Percentiles rank a stretch among this genome's conserved stretches.
These are phyloP conservation scores for Alouatta caraya DNA, from an alignment of 2,797 vertebrate genomes.

Conservation along the genomic window DNA sequence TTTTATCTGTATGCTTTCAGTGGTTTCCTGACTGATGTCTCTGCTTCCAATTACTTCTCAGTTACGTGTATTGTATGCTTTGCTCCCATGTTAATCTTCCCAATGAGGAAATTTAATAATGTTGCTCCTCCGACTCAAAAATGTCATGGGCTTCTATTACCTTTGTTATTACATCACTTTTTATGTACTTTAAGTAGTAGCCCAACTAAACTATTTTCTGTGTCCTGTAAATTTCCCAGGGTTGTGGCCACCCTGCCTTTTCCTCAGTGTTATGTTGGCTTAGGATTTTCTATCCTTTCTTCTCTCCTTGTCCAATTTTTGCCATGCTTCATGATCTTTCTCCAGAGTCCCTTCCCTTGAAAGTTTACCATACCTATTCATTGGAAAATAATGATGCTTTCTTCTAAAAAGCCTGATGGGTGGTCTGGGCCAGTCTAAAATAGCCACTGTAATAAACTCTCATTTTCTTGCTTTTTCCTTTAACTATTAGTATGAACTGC, in stretches of 20 bases:
- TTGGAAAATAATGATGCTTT: background rate
- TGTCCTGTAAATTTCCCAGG: background rate
- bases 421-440: background rate
- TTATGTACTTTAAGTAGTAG: background rate
- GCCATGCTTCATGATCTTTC: background rate
- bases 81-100: background rate
- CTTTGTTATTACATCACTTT: background rate
- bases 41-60: background rate
- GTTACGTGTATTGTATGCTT: background rate
- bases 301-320: background rate
- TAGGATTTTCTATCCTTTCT: background rate
- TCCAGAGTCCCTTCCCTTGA: background rate
- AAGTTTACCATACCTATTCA: background rate
- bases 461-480: background rate
- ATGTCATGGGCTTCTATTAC: background rate
- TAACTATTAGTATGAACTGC: background rate
- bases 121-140: background rate
- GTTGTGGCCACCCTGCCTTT: background rate
- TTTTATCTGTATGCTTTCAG: background rate
- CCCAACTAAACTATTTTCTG: background rate
- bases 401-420: background rate
- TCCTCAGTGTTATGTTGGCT: background rate
- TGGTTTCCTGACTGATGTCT: background rate
- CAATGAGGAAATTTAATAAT: background rate
- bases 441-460: background rate